phyloP scores from a whole-genome alignment of 1,140 invertebrate genomes.

The Luehdorfia chinensis region DNA sequence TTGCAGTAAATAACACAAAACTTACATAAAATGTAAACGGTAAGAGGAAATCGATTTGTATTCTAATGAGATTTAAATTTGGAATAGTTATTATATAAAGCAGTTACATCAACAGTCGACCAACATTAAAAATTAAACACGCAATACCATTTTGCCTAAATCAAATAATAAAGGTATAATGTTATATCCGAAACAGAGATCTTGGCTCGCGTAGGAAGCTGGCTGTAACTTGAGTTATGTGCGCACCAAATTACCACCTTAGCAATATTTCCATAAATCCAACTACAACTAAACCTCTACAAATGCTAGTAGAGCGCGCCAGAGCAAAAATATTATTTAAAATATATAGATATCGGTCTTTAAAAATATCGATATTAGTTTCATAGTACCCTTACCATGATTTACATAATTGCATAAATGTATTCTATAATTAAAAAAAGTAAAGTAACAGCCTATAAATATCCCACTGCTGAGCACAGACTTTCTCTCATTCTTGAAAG shows the following conservation, averaged over 20 bases:
- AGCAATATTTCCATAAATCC: constrained; percentile 10
- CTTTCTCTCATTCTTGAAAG: no score
- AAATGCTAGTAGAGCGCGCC: neutral
- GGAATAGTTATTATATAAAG: neutral
- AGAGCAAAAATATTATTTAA: no score
- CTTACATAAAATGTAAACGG: no score
- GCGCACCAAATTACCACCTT: constrained; percentile 8
- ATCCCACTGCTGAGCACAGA: no score
- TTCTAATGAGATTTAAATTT: constrained; percentile 1
- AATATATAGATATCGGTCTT: no score
- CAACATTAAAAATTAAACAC: constrained; percentile 1
- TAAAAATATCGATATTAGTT: no score
- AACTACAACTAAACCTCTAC: constrained; percentile 5
- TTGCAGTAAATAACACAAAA: no score
- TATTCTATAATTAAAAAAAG: no score
- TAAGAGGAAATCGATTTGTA: neutral
- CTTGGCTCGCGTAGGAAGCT: neutral
- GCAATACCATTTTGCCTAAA: neutral
- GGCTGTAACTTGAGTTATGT: neutral
- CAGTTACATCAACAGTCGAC: neutral
- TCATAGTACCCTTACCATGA: no score
- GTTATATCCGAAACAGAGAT: neutral
- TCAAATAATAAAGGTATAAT: neutral
- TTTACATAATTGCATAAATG: no score
- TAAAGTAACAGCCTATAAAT: no score